A percentile compares a stretch with the other conserved stretches of the same genome.
phyloP scores from a whole-genome alignment of 2,888 invertebrate genomes.

The Drosophila quasianomalipes region DNA sequence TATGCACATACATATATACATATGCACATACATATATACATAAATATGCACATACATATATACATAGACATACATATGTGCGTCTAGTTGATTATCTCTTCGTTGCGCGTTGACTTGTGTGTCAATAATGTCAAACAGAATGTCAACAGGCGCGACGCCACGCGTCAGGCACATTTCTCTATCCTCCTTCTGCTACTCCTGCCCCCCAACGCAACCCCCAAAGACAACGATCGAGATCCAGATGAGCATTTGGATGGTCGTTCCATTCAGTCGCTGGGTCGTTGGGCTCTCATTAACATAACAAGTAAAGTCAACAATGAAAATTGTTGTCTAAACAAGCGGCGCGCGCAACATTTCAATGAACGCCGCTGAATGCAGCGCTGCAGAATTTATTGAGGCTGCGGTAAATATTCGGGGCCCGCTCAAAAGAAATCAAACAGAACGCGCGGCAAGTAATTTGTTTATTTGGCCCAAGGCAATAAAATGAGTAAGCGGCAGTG shows the following conservation, averaged over 20 bases:
- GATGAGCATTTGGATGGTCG: conserved; percentile 17
- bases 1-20: neutral
- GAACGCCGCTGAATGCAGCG: conserved; percentile 63
- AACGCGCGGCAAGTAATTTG: conserved; percentile 73
- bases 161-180: conserved; percentile 61
- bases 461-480: conserved; percentile 76
- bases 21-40: neutral
- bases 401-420: conserved; percentile 78
- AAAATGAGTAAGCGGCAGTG: conserved; percentile 74
- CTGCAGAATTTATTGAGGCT: conserved; percentile 79
- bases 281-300: conserved; percentile 74
- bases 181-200: conserved; percentile 5
- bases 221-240: conserved; percentile 53
- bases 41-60: neutral
- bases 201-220: conserved; percentile 7
- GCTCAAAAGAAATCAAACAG: conserved; percentile 79
- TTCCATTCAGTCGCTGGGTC: conserved; percentile 11
- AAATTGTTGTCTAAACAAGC: conserved; percentile 80
- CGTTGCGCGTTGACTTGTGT: conserved; percentile 68
- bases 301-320: conserved; percentile 81
- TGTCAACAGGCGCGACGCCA: conserved; percentile 75
- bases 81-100: conserved; percentile 46
- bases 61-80: neutral
- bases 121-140: conserved; percentile 77
- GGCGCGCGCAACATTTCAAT: conserved; percentile 75